Conservation (phyloP, 2,113 vertebrate species). For the Sylvietta virens region DNA sequence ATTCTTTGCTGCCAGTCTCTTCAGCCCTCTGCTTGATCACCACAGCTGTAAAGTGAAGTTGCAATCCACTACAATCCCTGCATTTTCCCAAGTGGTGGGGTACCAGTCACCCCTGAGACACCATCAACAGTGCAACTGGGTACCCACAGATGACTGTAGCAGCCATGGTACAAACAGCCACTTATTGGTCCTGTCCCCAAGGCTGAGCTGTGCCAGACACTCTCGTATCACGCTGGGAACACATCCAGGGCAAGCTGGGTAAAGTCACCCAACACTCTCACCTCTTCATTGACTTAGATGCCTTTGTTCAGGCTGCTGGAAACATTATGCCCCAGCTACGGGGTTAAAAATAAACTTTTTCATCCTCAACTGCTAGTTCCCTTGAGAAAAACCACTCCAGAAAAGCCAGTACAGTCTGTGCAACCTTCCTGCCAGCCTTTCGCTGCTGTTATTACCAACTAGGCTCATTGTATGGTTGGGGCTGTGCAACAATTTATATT, state of each 20-base stretch:
- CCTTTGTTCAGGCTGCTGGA: not conserved
- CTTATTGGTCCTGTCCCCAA: not conserved
- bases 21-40: not conserved
- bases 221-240: rapidly evolving
- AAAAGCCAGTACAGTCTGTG: not conserved
- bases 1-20: not conserved
- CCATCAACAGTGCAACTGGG: not conserved
- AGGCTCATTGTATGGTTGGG: not conserved
- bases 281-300: not conserved
- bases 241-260: not conserved
- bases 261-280: not conserved
- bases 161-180: not conserved
- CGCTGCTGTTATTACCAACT: not conserved
- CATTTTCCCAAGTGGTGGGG: not conserved
- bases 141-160: not conserved
- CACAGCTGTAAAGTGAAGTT: not conserved
- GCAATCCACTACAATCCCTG: not conserved
- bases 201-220: not conserved
- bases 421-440: not conserved
- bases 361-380: not conserved
- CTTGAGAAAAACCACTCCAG: not conserved
- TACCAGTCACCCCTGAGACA: not conserved
- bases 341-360: constrained; percentile 23
- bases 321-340: not conserved
- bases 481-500: not conserved